phyloP scores from a whole-genome alignment of 2,113 vertebrate species.

The Tupaia chinensis region DNA sequence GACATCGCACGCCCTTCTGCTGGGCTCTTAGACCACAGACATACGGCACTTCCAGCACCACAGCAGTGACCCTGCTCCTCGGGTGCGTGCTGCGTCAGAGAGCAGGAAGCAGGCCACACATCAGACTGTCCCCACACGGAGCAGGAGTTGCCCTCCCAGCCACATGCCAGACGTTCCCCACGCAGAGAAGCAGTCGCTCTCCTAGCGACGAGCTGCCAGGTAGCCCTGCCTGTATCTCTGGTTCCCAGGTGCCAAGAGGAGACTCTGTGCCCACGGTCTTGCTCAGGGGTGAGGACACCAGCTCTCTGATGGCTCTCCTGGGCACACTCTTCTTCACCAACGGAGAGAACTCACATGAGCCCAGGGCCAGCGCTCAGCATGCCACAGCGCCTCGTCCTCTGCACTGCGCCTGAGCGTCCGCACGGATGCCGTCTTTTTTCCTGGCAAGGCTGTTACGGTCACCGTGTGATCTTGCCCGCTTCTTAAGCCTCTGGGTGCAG shows the following conservation, averaged over 20 bases:
- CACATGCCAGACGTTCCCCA: not conserved
- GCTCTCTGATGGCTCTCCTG: not conserved
- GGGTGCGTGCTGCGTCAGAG: not conserved
- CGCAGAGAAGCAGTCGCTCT: not conserved
- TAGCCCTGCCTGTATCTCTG: not conserved
- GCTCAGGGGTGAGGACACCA: not conserved
- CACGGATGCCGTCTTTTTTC: slow-evolving; percentile 18
- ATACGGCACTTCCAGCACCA: not conserved
- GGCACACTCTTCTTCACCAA: slow-evolving; percentile 54
- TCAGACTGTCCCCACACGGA: not conserved
- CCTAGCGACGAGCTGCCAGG: not conserved
- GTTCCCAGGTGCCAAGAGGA: not conserved
- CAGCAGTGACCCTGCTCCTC: not conserved
- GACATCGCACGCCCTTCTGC: slow-evolving; percentile 10
- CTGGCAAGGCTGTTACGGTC: not conserved
- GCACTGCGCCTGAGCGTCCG: slow-evolving; percentile 37
- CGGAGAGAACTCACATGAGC: slow-evolving; percentile 52
- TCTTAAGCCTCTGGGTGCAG: slow-evolving; percentile 50
- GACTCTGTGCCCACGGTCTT: not conserved
- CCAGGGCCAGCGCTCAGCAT: slow-evolving; percentile 68
- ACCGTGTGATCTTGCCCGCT: slow-evolving; percentile 1
- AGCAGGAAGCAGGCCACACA: not conserved
- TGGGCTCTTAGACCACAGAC: slow-evolving; percentile 46
- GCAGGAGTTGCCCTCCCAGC: not conserved
- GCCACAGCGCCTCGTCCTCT: slow-evolving; percentile 32